Evolutionary conservation across 1,140 invertebrate genomes (phyloP), one percentile per base, ranked within the genome.

Genomic region (Caenorhabditis briggsae): DNA sequence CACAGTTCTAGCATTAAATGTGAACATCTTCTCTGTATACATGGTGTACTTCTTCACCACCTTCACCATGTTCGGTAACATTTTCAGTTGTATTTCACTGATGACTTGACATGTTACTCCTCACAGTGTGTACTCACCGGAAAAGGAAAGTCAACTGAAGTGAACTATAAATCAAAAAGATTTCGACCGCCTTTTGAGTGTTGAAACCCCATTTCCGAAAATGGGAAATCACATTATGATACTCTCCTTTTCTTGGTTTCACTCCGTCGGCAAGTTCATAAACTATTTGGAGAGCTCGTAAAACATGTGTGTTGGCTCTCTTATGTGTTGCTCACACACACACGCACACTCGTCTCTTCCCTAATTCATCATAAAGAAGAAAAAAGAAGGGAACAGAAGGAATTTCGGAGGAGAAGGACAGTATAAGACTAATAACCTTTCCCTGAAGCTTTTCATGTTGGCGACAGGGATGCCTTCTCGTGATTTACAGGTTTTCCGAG

Each of bases 241-340:
- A 20, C 16, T 41, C 46, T 78, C 70, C 12, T 53, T 50, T n/a
- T 78, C 70, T 50, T 50, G 70, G 43, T 78, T 78, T 20, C 43
- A 78, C 25, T 50, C 50, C 20, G 70, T 78, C 70, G 46, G 70
- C 70, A 78, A 78, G 70, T 78, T 78, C 70, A 78, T 78, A 78
- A 78, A 78, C 70, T 78, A 78, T 50, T 78, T 78, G 70, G 70
- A 78, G 70, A 78, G 70, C 43, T 78, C 70, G 70, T 78, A 78
- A 78, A 78, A 78, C 70, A 78, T 78, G 70, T 33, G 33, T 78
- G 70, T 78, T 50, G 70, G 18, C n/a, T 20, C 11, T 23, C 33
- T 70, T 41, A 8, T 14, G 11, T 50, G 11, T 33, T 61, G 9
- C 18, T n/a, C 2, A 12, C n/a, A 11, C 70, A 50, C 70, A 78